phyloP scores from a whole-genome alignment of 1,140 invertebrate genomes.

The Drosophila obscura region DNA sequence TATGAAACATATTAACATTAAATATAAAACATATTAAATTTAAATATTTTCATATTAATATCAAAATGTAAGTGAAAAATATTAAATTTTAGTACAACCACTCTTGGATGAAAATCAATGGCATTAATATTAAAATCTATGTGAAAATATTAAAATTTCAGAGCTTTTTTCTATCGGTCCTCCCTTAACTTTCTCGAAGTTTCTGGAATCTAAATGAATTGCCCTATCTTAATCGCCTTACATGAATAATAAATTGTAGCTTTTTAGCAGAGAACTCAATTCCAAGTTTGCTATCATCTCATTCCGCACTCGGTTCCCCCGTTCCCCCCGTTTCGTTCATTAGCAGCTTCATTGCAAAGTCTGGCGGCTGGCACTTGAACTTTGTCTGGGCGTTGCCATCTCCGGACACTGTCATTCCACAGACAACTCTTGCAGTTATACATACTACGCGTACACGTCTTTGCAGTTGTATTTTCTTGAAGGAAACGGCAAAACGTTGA shows the following conservation, averaged over 20 bases:
- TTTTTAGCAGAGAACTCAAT: conserved; percentile 16
- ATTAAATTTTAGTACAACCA: too few relatives aligned
- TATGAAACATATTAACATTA: too few relatives aligned
- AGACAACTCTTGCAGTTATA: conserved; percentile 23
- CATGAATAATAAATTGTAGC: conserved; percentile 32
- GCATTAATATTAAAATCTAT: too few relatives aligned
- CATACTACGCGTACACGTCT: neutral
- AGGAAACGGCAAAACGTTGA: conserved; percentile 27
- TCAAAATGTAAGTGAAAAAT: too few relatives aligned
- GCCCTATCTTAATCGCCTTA: conserved; percentile 30
- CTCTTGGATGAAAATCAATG: too few relatives aligned
- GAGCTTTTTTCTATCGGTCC: too few relatives aligned
- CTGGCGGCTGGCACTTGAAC: conserved; percentile 41
- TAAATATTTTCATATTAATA: too few relatives aligned
- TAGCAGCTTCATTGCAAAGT: conserved; percentile 52
- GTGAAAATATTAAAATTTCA: too few relatives aligned
- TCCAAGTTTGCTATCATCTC: conserved; percentile 21
- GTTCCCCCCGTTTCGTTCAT: conserved; percentile 22
- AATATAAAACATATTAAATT: too few relatives aligned
- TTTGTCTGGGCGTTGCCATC: conserved; percentile 48
- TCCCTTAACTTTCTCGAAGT: conserved; percentile 11
- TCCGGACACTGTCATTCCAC: neutral
- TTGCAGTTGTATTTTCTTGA: conserved; percentile 39
- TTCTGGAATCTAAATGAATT: conserved; percentile 12
- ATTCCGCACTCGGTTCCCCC: neutral